These are phyloP conservation scores for Petroica traversi DNA, from an alignment of 2,113 vertebrate genomes.

Conservation along the genomic window DNA sequence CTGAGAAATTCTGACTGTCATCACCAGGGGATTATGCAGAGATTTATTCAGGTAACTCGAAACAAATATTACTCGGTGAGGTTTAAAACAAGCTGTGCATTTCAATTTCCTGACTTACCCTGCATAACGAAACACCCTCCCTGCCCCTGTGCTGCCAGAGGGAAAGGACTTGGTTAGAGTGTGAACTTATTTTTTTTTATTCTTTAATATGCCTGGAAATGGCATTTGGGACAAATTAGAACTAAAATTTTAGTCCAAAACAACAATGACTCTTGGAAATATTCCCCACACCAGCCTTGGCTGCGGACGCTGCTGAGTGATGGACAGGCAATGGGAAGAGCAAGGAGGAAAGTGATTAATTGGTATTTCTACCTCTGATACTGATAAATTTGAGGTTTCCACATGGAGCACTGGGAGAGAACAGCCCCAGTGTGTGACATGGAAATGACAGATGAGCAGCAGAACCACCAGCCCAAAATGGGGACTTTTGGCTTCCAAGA, in stretches of 20 bases:
- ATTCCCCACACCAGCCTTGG: not conserved
- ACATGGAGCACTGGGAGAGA: not conserved
- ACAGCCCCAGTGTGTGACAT: fast-evolving
- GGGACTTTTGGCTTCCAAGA: not conserved
- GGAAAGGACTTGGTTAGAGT: not conserved
- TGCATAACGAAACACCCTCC: not conserved
- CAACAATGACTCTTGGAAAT: too few relatives aligned
- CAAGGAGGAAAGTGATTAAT: not conserved
- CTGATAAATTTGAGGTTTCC: not conserved
- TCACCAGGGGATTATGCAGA: constrained; percentile 26
- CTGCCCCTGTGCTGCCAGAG: not conserved
- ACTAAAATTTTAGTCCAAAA: not conserved
- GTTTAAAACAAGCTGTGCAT: constrained; percentile 9
- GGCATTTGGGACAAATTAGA: not conserved
- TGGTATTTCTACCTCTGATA: not conserved
- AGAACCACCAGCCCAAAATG: not conserved
- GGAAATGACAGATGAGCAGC: fast-evolving
- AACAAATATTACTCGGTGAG: not conserved
- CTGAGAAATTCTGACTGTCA: constrained; percentile 4
- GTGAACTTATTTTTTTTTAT: fast-evolving
- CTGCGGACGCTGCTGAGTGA: fast-evolving
- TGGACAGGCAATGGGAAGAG: not conserved
- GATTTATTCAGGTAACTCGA: constrained; percentile 43
- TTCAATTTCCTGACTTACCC: not conserved
- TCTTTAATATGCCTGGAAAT: not conserved